A percentile compares a stretch with the other conserved stretches of the same genome.
Conservation (phyloP, 2,888 invertebrate genomes). For the Tryphoninae sp. region DNA sequence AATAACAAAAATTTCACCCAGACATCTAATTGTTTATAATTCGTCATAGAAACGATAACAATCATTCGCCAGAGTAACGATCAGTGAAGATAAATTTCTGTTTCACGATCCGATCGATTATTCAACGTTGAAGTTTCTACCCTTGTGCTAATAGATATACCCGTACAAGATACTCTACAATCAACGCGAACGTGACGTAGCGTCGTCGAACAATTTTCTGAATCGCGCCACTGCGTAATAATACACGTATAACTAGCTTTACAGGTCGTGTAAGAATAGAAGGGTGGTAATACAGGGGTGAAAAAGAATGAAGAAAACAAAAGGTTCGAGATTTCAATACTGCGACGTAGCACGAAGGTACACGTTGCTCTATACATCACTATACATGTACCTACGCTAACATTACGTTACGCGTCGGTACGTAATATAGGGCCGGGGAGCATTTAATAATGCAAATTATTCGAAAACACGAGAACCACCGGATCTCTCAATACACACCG, state of each 20-base stretch:
- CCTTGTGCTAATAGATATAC: too few relatives aligned
- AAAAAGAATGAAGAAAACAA: conserved; percentile 19
- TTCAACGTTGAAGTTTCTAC: too few relatives aligned
- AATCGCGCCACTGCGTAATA: conserved; percentile 31
- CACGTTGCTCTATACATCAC: neutral
- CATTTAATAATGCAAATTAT: conserved; percentile 55
- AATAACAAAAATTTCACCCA: too few relatives aligned
- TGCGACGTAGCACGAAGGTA: conserved; percentile 33
- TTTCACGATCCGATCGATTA: too few relatives aligned
- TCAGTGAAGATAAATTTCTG: too few relatives aligned
- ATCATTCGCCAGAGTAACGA: too few relatives aligned
- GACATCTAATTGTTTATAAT: too few relatives aligned
- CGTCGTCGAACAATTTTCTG: conserved; percentile 3
- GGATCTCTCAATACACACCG: conserved; percentile 38
- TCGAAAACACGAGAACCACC: conserved; percentile 32
- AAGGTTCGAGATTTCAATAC: conserved; percentile 15
- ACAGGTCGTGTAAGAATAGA: neutral
- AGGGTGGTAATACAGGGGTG: neutral
- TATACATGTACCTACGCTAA: neutral
- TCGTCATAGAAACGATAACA: too few relatives aligned
- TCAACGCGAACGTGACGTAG: conserved; percentile 6
- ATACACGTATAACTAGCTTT: conserved; percentile 3
- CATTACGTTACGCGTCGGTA: neutral
- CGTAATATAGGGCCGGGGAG: conserved; percentile 16
- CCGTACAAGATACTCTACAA: neutral